Percentiles rank a stretch among this genome's conserved stretches.
These are phyloP conservation scores for Pao palembangensis DNA, from an alignment of 2,113 vertebrate species.

Conservation along the genomic window DNA sequence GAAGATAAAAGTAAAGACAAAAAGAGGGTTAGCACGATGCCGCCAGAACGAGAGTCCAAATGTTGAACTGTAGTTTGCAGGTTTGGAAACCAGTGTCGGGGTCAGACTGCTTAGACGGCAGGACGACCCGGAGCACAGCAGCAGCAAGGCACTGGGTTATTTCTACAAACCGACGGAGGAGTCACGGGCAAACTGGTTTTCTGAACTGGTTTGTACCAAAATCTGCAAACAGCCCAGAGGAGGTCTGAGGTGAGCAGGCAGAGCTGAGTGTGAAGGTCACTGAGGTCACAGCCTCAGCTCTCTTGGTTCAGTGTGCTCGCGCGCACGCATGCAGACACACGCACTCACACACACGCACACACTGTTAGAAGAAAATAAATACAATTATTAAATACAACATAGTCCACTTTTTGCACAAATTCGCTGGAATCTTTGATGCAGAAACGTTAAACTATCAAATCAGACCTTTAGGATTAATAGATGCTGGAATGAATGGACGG, in stretches of 20 bases:
- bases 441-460: no score
- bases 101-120: constrained; percentile 13
- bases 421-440: no score
- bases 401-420: background rate
- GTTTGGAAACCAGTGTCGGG: no score
- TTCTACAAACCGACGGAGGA: constrained; percentile 50
- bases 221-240: constrained; percentile 2
- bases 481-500: no score
- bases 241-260: constrained; percentile 26
- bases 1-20: no score
- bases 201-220: constrained; percentile 13
- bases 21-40: no score
- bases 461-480: no score
- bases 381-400: background rate
- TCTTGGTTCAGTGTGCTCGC: background rate
- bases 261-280: constrained; percentile 43
- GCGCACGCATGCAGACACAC: constrained; percentile 3
- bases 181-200: constrained; percentile 1
- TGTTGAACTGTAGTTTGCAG: no score
- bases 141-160: constrained; percentile 66
- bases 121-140: constrained; percentile 32
- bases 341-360: background rate
- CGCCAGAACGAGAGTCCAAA: no score
- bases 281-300: constrained; percentile 21
- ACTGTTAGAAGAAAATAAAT: constrained; percentile 12